Percentiles rank a stretch among this genome's conserved stretches.
phyloP scores from a whole-genome alignment of 2,113 vertebrate genomes.

The Ceratotherium simum region DNA sequence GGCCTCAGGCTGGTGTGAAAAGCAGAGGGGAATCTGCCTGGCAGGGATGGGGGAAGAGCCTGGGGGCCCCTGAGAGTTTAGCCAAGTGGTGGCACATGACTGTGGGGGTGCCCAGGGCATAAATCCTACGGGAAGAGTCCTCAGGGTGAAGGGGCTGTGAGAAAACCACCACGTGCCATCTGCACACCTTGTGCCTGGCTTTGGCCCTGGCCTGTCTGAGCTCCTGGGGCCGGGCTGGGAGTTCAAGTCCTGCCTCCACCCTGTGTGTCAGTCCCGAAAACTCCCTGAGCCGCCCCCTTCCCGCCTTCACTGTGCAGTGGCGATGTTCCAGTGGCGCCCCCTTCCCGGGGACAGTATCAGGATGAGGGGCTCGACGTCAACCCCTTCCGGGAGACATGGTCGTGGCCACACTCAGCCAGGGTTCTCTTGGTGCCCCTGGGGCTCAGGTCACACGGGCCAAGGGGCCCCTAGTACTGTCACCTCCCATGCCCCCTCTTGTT shows the following conservation, averaged over 20 bases:
- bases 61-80: too few relatives aligned
- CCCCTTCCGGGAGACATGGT: fast-evolving
- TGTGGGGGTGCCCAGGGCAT: neutral
- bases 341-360: fast-evolving
- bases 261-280: fast-evolving
- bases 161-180: neutral
- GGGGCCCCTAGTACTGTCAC: fast-evolving
- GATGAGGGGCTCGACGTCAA: fast-evolving
- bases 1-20: neutral
- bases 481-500: fast-evolving
- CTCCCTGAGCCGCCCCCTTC: neutral
- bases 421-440: fast-evolving
- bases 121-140: neutral
- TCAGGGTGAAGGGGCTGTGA: fast-evolving
- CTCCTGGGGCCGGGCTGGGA: neutral
- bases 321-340: fast-evolving
- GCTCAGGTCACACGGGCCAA: fast-evolving
- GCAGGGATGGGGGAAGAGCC: neutral
- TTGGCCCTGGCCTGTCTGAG: fast-evolving
- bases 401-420: fast-evolving
- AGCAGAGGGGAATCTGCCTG: neutral
- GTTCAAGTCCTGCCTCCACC: neutral
- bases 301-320: fast-evolving
- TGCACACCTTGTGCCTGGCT: fast-evolving
- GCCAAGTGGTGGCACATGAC: fast-evolving